These are phyloP conservation scores for Harpalus rufipes DNA, from an alignment of 2,888 invertebrate genomes.

Conservation along the genomic window DNA sequence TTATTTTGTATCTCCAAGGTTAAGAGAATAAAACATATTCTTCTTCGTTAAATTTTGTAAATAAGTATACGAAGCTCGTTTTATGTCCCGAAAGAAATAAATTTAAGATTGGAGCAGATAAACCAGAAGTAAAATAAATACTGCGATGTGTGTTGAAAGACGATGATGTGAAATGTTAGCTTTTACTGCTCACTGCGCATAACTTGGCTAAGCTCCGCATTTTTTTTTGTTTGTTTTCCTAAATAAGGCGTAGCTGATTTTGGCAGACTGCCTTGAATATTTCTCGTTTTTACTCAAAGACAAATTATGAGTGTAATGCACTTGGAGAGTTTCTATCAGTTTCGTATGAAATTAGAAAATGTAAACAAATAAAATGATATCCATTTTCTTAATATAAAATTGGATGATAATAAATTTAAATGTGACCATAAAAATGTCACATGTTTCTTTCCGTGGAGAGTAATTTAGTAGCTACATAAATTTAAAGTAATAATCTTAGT, in stretches of 20 bases:
- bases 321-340: not conserved
- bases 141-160: constrained; percentile 21
- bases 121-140: constrained; percentile 32
- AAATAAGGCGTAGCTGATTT: constrained; percentile 45
- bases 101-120: constrained; percentile 7
- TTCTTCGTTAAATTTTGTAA: not conserved
- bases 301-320: constrained; percentile 21
- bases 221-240: constrained; percentile 36
- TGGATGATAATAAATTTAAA: constrained; percentile 26
- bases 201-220: constrained; percentile 5
- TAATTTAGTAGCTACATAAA: constrained; percentile 18
- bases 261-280: constrained; percentile 7
- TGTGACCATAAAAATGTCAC: not conserved
- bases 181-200: constrained; percentile 5
- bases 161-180: constrained; percentile 20
- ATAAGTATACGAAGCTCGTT: not conserved
- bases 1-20: not conserved
- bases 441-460: not conserved
- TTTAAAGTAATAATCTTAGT: constrained; percentile 20
- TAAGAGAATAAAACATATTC: not conserved
- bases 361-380: constrained; percentile 31
- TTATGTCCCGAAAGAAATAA: not conserved
- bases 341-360: constrained; percentile 24
- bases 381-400: constrained; percentile 28
- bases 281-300: not conserved